These are phyloP conservation scores for Pristiophorus japonicus DNA, from an alignment of 2,113 vertebrate species.

Conservation along the genomic window DNA sequence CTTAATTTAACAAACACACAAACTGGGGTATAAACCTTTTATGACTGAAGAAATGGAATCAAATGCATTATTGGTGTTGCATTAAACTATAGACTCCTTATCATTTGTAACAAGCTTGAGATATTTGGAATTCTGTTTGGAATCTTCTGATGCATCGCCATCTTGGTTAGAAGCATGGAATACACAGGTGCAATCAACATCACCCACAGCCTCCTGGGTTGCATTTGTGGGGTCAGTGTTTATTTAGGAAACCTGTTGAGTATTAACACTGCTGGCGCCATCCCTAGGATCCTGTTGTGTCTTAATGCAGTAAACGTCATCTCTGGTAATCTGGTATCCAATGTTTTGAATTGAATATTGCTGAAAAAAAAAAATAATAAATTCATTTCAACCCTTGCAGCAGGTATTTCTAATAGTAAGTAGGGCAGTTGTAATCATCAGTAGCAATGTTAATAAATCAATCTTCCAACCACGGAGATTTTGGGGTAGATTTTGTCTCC, in stretches of 20 bases:
- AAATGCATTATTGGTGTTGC: not conserved
- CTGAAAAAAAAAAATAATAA: slow-evolving; percentile 14
- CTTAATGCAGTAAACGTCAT: not conserved
- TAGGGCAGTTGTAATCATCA: too few species aligned
- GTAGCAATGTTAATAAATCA: too few species aligned
- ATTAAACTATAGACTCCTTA: not conserved
- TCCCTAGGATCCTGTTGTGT: not conserved
- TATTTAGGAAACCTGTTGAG: not conserved
- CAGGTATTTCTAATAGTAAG: not conserved
- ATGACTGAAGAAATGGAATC: not conserved
- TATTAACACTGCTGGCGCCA: not conserved
- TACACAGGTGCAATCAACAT: not conserved
- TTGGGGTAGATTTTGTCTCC: too few species aligned
- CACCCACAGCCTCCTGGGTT: not conserved
- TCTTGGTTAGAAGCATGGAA: not conserved
- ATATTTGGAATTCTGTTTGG: not conserved
- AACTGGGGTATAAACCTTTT: not conserved
- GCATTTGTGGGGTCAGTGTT: not conserved
- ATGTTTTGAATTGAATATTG: slow-evolving; percentile 28
- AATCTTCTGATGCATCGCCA: not conserved
- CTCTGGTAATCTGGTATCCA: not conserved
- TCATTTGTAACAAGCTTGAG: not conserved
- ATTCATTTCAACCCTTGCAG: not conserved
- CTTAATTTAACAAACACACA: not conserved
- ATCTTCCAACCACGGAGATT: too few species aligned